Evolutionary conservation across 2,888 invertebrate species (phyloP).

Genomic region (Ormyrus rosae): DNA sequence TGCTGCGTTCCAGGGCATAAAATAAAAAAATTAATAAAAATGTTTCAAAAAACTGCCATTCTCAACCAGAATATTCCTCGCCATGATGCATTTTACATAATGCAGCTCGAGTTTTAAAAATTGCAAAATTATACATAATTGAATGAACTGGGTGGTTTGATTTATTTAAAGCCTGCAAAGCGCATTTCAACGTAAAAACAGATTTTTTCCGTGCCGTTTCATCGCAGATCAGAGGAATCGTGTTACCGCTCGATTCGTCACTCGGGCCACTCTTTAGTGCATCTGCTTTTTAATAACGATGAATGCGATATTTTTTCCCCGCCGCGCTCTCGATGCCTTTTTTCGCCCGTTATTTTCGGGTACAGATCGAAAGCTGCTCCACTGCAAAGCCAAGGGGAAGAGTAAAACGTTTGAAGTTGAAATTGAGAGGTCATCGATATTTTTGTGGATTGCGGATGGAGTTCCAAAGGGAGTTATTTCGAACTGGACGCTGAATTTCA

Average conservation of each 20-base stretch:
- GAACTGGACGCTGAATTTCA: slow-evolving; percentile 20
- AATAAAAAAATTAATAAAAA: no score
- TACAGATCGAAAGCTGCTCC: slow-evolving; percentile 15
- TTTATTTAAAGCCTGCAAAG: no score
- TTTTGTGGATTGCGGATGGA: slow-evolving; percentile 19
- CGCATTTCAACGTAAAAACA: not conserved
- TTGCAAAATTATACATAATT: no score
- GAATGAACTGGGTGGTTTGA: no score
- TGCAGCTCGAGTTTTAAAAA: no score
- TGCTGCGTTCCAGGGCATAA: no score
- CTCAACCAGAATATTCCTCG: no score
- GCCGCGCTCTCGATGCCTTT: not conserved
- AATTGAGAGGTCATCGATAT: slow-evolving; percentile 48
- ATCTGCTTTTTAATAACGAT: slow-evolving; percentile 44
- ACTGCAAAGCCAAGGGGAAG: not conserved
- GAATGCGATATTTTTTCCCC: not conserved
- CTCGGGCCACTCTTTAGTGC: not conserved
- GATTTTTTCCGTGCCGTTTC: slow-evolving; percentile 5
- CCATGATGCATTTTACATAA: no score
- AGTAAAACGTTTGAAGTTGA: slow-evolving; percentile 48
- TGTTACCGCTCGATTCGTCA: slow-evolving; percentile 32
- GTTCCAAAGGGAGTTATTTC: slow-evolving; percentile 18
- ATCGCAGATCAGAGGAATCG: slow-evolving; percentile 28
- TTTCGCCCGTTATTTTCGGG: not conserved
- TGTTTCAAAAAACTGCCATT: no score